Evolutionary conservation across 2,888 invertebrate species (phyloP), one percentile per base, ranked within the genome.

Genomic region (Xestia c-nigrum): DNA sequence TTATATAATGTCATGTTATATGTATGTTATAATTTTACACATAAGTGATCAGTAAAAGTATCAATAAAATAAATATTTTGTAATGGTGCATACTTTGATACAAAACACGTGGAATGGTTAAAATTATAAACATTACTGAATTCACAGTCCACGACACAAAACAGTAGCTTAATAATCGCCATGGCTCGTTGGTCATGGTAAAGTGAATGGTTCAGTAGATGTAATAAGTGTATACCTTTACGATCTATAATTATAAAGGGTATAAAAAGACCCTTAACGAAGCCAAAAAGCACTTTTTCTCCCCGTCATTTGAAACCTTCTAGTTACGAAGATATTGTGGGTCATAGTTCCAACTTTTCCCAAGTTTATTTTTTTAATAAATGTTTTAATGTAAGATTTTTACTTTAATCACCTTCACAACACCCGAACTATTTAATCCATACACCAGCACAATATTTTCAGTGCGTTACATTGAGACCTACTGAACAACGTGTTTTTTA

Each of bases 181-280:
- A 40, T 21, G 40, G 6, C 5, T 31, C 10, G 7, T 57, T 40
- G 43, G 5, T 52, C 50, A 72, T 63, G 14, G 6, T 6, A 21
- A n/a, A 72, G 9, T 43, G 24, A 38, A 52, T 16, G 21, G 21
- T 38, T 24, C 24, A 55, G 14, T 50, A 38, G 14, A 14, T 59
- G 24, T 57, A 50, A 75, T 82, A 82, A 75, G 65, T 76, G 65
- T 76, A 76, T 46, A 78, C 76, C 80, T 80, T 80, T 84, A 72
- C 68, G 63, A 65, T 71, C 5, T 55, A 40, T 55, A 59, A n/a
- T 64, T 43, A 61, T 70, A 46, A 31, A 31, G 31, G 31, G 31
- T 31, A 31, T 31, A 31, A 31, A 31, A 31, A 31, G 31, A 31
- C 3, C 31, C 31, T 31, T 31, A 31, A 31, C 31, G 31, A 31